A percentile compares a stretch with the other conserved stretches of the same genome.
Conservation (phyloP, 2,888 invertebrate species). For the Alitta virens region DNA sequence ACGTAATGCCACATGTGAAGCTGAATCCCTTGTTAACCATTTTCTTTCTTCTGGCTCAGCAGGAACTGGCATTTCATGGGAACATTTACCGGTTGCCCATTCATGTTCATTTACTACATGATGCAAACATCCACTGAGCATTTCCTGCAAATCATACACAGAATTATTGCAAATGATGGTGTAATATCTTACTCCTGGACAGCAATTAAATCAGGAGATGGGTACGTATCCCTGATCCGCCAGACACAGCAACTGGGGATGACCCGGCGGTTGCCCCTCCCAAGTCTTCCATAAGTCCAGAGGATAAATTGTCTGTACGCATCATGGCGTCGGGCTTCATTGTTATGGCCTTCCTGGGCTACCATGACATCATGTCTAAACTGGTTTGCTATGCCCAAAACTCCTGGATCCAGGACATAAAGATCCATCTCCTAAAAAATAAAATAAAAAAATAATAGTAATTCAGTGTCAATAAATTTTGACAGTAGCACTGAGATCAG, state of each 20-base stretch:
- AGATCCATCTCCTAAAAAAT: constrained; percentile 8
- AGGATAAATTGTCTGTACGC: constrained; percentile 27
- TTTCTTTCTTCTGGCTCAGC: neutral
- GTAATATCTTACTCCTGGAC: too few relatives aligned
- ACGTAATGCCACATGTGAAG: neutral
- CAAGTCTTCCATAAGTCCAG: constrained; percentile 27
- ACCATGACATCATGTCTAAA: constrained; percentile 20
- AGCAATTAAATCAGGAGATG: constrained; percentile 22
- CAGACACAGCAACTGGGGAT: constrained; percentile 29
- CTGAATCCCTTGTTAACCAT: neutral
- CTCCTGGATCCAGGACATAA: constrained; percentile 20
- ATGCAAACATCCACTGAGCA: neutral
- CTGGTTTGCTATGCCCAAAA: constrained; percentile 11
- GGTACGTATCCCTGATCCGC: constrained; percentile 27
- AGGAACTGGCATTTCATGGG: neutral
- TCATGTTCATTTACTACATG: neutral
- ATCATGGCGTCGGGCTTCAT: constrained; percentile 19
- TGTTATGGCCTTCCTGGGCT: constrained; percentile 10
- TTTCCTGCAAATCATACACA: too few relatives aligned
- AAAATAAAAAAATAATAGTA: too few relatives aligned
- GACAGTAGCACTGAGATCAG: too few relatives aligned
- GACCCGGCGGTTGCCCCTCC: constrained; percentile 20
- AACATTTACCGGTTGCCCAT: neutral
- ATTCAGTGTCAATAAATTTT: too few relatives aligned
- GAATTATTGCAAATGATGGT: too few relatives aligned